These are phyloP conservation scores for Xiphias gladius DNA, from an alignment of 2,113 vertebrate genomes.

Conservation along the genomic window DNA sequence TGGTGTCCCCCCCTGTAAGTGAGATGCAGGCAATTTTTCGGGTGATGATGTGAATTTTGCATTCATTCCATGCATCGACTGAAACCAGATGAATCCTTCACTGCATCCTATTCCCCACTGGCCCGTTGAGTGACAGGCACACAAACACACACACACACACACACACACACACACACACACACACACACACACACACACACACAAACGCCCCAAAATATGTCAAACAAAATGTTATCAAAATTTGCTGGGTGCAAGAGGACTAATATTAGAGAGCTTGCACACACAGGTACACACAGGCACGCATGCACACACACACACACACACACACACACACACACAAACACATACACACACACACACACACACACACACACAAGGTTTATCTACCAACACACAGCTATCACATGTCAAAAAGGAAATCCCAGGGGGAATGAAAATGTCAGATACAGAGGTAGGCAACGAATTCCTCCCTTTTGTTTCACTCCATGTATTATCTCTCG, in stretches of 20 bases:
- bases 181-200: background rate
- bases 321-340: background rate
- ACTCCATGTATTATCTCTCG: background rate
- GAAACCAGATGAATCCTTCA: constrained; percentile 53
- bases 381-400: constrained; percentile 9
- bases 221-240: constrained; percentile 19
- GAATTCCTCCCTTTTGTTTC: constrained; percentile 15
- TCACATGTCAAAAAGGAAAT: constrained; percentile 26
- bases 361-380: background rate
- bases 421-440: constrained; percentile 36
- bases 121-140: constrained; percentile 7
- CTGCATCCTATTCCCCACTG: constrained; percentile 16
- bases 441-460: background rate
- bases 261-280: constrained; percentile 14
- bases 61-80: constrained; percentile 43
- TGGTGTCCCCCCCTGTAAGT: background rate
- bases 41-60: constrained; percentile 47
- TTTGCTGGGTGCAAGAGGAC: constrained; percentile 4
- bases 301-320: background rate
- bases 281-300: background rate
- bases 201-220: background rate
- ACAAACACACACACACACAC: background rate
- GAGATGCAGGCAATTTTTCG: constrained; percentile 47
- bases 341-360: no score
- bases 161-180: background rate